Evolutionary conservation across 2,113 vertebrate genomes (phyloP), one percentile per base, ranked within the genome.

Genomic region (Oenanthe melanoleuca): DNA sequence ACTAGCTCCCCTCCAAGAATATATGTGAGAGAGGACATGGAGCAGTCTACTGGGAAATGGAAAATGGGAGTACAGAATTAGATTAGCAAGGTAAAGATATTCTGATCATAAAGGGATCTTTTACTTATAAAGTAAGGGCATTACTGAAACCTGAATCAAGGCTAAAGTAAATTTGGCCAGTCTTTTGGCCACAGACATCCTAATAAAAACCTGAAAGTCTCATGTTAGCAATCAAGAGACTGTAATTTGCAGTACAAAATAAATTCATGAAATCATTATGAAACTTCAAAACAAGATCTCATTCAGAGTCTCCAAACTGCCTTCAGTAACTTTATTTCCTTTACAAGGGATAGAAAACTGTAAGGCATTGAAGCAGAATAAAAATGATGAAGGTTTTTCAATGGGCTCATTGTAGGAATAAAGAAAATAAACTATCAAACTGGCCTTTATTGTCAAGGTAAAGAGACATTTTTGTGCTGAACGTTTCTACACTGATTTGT

Each of bases 381-480:
- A 96, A 97, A 97, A 95, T 92, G 94, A 87, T 89, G 92, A 94
- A 93, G 79, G 90, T 95, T 96, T 87, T 96, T 97, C 96, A 98
- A 97, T 96, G 80, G 75, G n/a, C 59, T 94, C 95, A 96, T 97
- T 98, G 97, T 97, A 96, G 77, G 71, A 95, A 93, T 95, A 96
- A 97, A 96, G 86, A 96, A 97, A 97, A 97, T 95, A 97, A 96
- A 94, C 96, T 72, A 95, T 94, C 83, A 97, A 93, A 95, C 89
- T 92, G 78, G 96, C 40, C 93, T 97, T 98, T 96, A 97, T 98
- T 97, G 95, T 97, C 91, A 95, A 96, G 95, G 96, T 97, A 96
- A 97, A 97, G 94, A 92, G 94, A 88, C 79, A 91, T 97, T 97
- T 97, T 95, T 97, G 89, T 95, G 50, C 93, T 92, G 87, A 77